Evolutionary conservation across 2,113 vertebrate genomes (phyloP).

Genomic region (Thryonomys swinderianus): DNA sequence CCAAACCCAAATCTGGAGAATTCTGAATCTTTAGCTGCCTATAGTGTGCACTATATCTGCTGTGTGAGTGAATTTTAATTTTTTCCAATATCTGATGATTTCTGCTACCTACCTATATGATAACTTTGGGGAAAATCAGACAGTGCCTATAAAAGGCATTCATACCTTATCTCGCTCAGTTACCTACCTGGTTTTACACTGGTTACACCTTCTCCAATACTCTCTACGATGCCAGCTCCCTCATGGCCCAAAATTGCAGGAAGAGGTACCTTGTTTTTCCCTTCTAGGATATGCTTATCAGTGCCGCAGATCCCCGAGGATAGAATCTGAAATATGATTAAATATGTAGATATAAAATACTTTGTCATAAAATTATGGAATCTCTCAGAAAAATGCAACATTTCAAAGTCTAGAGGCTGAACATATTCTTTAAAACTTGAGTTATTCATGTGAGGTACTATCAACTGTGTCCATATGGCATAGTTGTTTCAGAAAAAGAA

Average conservation of each 20-base stretch:
- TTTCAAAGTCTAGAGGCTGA: background rate
- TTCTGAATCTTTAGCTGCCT: background rate
- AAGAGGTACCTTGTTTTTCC: background rate
- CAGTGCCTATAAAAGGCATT: background rate
- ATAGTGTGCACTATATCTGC: background rate
- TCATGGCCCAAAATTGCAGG: conserved; percentile 89
- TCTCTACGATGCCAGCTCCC: conserved; percentile 89
- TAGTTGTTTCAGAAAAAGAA: background rate
- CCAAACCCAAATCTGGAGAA: conserved; percentile 9
- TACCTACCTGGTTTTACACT: conserved; percentile 86
- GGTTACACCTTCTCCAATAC: conserved; percentile 87
- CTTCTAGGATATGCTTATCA: conserved; percentile 76
- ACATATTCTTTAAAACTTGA: background rate
- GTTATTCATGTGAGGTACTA: background rate
- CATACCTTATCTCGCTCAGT: background rate
- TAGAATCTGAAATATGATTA: conserved; percentile 81
- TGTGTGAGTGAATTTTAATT: background rate
- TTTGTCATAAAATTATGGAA: background rate
- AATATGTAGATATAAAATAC: background rate
- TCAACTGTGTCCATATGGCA: background rate
- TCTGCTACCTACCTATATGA: background rate
- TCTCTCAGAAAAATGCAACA: background rate
- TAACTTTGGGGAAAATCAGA: background rate
- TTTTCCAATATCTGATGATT: background rate
- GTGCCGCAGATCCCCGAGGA: conserved; percentile 88